These are phyloP conservation scores for Amazona vittata DNA, from an alignment of 2,113 vertebrate genomes.

Conservation along the genomic window DNA sequence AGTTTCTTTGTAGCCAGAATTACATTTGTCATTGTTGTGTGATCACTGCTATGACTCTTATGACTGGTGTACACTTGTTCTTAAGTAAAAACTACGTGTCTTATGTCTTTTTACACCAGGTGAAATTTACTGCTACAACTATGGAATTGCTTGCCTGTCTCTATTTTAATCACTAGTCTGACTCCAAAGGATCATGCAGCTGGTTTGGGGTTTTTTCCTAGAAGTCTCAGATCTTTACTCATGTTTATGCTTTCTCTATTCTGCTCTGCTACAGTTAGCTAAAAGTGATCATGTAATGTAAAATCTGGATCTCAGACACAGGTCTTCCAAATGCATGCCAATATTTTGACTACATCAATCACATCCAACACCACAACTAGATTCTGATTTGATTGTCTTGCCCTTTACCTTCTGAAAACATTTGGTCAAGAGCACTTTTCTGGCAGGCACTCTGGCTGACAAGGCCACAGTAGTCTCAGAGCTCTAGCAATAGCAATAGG, in stretches of 20 bases:
- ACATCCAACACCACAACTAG: background rate
- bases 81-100: conserved; percentile 62
- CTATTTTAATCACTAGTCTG: conserved; percentile 55
- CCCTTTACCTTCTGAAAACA: background rate
- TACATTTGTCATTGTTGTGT: conserved; percentile 51
- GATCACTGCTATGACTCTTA: conserved; percentile 30
- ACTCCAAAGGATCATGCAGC: conserved; percentile 7
- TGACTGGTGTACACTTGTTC: conserved; percentile 23
- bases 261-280: background rate
- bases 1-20: conserved; percentile 42
- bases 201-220: background rate
- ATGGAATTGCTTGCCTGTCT: conserved; percentile 36
- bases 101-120: background rate
- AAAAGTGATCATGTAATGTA: background rate
- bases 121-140: conserved; percentile 50
- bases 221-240: background rate
- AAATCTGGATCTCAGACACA: background rate
- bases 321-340: background rate
- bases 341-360: background rate
- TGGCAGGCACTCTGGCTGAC: background rate
- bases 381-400: background rate
- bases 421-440: background rate
- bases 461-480: background rate
- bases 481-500: background rate
- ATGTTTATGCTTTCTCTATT: background rate